Evolutionary conservation across 2,797 vertebrate species (phyloP), one percentile per base, ranked within the genome.

Genomic region (Agapornis canus): DNA sequence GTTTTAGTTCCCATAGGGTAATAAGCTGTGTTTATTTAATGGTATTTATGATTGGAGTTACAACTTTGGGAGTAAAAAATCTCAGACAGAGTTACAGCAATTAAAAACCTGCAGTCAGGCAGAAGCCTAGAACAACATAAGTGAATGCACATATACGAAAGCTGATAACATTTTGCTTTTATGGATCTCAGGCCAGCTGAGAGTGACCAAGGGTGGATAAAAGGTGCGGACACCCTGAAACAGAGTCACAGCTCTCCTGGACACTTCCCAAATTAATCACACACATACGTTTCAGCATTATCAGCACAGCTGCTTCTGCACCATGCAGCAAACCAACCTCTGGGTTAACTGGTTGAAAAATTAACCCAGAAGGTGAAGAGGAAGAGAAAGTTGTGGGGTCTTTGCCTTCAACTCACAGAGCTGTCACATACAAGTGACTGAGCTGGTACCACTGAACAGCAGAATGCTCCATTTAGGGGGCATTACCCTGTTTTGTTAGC

Each of bases 251-350:
- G 49, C 51, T 73, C 81, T 77, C 40, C 83, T 91, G 91, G 89
- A 51, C 21, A 56, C 32, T 22, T 73, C 70, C 86, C 91, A 95
- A 0, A 21, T 27, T 73, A 82, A 91, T 91, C 75, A 66, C 59
- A 65, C 54, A 43, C 0, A 1, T 16, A 45, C 75, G 26, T 76
- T 85, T 90, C 78, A 92, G 86, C 78, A 70, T 76, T 56, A 90
- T 76, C 92, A 92, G 89, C 83, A 66, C 83, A 90, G 92, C 84
- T 86, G 73, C 54, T 95, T 89, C 92, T 76, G 73, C 35, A 79
- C 27, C 63, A 43, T 15, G n/a, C 70, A 73, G 81, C 19, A 93
- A 79, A 86, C 25, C 56, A 70, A 31, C 32, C 56, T 15, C 26
- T 20, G 52, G 75, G 29, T 82, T 84, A 96, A 77, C 69, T 51